A percentile compares a stretch with the other conserved stretches of the same genome.
phyloP scores from a whole-genome alignment of 2,888 invertebrate genomes.

The Troglohyphantes excavatus region DNA sequence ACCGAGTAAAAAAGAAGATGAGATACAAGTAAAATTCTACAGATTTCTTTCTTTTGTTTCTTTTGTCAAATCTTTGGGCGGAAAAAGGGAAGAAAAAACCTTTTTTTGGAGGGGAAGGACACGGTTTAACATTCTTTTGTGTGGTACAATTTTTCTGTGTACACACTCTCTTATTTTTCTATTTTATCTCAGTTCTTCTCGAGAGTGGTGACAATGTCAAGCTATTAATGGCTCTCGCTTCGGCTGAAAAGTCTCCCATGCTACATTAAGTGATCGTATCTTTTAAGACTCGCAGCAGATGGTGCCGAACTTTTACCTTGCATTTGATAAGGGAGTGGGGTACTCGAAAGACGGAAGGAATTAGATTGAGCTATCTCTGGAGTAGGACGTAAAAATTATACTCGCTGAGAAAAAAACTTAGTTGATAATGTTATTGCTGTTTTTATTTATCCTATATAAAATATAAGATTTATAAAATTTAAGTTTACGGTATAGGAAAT shows the following conservation, averaged over 20 bases:
- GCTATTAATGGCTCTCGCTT: conserved; percentile 47
- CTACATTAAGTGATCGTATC: conserved; percentile 34
- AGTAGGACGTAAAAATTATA: no score
- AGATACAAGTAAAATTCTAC: conserved; percentile 45
- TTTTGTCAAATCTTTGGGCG: neutral
- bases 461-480: no score
- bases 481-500: no score
- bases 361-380: no score
- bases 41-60: conserved; percentile 1
- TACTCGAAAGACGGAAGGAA: no score
- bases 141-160: conserved; percentile 29
- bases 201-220: conserved; percentile 46
- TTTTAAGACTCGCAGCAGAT: conserved; percentile 33
- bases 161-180: conserved; percentile 11
- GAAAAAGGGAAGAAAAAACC: neutral
- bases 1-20: conserved; percentile 15
- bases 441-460: no score
- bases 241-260: neutral
- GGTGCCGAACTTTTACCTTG: neutral
- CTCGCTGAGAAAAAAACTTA: no score
- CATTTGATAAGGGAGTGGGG: no score
- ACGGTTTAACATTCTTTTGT: conserved; percentile 25
- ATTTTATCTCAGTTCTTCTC: conserved; percentile 8
- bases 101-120: conserved; percentile 8
- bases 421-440: no score